phyloP scores from a whole-genome alignment of 2,113 vertebrate genomes.

The Gadus macrocephalus region DNA sequence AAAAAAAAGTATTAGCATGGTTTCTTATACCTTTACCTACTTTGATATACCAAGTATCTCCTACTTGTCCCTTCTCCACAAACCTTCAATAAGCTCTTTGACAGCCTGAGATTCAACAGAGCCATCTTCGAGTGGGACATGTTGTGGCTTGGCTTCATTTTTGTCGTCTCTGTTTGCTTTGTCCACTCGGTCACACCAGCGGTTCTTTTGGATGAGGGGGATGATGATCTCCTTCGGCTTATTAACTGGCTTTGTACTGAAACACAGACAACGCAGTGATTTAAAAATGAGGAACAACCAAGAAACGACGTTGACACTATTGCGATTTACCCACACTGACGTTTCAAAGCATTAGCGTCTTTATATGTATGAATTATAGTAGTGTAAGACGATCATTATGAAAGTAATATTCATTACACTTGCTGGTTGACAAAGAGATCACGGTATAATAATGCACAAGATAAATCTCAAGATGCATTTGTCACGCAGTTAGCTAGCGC shows the following conservation, averaged over 20 bases:
- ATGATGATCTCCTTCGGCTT: constrained; percentile 79
- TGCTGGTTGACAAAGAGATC: background rate
- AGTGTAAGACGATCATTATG: too few relatives aligned
- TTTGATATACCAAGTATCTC: background rate
- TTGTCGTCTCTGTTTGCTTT: constrained; percentile 19
- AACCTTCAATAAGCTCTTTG: constrained; percentile 85
- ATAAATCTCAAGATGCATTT: too few relatives aligned
- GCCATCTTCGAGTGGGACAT: constrained; percentile 37
- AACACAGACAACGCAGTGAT: background rate
- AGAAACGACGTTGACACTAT: background rate
- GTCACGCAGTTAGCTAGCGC: background rate
- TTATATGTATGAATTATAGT: too few relatives aligned
- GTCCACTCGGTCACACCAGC: constrained; percentile 58
- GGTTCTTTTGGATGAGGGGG: constrained; percentile 82
- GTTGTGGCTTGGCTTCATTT: constrained; percentile 16
- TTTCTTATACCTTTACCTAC: background rate
- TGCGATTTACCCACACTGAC: too few relatives aligned
- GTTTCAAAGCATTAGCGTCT: too few relatives aligned
- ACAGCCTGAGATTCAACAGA: constrained; percentile 81
- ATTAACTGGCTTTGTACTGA: constrained; percentile 72
- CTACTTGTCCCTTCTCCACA: background rate
- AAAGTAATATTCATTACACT: background rate
- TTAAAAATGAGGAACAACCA: background rate
- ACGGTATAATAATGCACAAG: background rate
- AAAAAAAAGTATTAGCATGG: background rate